A percentile compares a stretch with the other conserved stretches of the same genome.
phyloP scores from a whole-genome alignment of 2,797 vertebrate species.

The Valencia hispanica region DNA sequence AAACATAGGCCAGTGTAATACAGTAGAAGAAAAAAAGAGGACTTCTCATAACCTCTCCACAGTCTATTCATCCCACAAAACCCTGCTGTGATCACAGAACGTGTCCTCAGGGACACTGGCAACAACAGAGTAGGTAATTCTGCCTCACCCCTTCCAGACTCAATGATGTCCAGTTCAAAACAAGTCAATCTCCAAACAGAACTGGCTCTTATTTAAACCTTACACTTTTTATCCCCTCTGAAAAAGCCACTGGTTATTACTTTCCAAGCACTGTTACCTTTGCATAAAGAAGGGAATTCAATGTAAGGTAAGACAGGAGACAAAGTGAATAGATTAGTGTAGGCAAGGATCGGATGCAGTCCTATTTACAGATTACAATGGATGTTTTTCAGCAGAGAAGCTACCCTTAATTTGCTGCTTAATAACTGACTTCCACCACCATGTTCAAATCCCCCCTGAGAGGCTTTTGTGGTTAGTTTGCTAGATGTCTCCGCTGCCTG shows the following conservation, averaged over 20 bases:
- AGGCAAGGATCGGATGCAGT: conserved; percentile 68
- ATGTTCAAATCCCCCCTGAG: conserved; percentile 85
- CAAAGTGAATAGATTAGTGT: conserved; percentile 57
- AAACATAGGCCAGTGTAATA: conserved; percentile 55
- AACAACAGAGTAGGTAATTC: conserved; percentile 77
- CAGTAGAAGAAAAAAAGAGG: conserved; percentile 32
- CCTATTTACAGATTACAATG: conserved; percentile 80
- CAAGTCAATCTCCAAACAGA: conserved; percentile 53
- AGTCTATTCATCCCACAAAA: conserved; percentile 52
- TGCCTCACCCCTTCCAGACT: conserved; percentile 52
- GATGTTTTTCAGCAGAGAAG: conserved; percentile 76
- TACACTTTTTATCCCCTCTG: conserved; percentile 33
- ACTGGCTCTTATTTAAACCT: conserved; percentile 59
- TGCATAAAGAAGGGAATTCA: conserved; percentile 43
- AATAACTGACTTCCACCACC: conserved; percentile 91
- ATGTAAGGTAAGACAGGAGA: conserved; percentile 49
- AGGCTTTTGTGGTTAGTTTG: conserved; percentile 84
- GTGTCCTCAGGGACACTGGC: conserved; percentile 64
- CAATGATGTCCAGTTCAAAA: conserved; percentile 65
- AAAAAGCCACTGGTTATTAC: conserved; percentile 48
- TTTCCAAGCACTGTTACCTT: conserved; percentile 32
- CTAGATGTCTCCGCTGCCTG: conserved; percentile 81
- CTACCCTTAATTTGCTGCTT: conserved; percentile 90
- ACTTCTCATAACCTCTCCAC: conserved; percentile 53
- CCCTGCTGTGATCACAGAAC: conserved; percentile 68